A percentile compares a stretch with the other conserved stretches of the same genome.
phyloP scores from a whole-genome alignment of 2,113 vertebrate species.

The Xiphorhynchus elegans region DNA sequence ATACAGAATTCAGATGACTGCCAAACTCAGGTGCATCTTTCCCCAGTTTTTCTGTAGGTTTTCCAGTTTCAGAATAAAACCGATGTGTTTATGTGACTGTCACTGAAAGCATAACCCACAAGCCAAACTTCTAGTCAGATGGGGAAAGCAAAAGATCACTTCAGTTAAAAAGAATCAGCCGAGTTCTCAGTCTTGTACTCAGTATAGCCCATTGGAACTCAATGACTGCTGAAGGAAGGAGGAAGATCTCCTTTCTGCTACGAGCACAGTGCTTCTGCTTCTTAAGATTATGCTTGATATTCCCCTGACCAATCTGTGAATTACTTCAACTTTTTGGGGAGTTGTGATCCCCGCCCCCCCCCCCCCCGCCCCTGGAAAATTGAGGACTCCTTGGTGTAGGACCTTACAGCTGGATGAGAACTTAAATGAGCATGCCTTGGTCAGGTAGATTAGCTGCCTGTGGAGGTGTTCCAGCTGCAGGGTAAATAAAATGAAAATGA shows the following conservation, averaged over 20 bases:
- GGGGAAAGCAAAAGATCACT: background rate
- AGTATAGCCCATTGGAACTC: rapidly evolving
- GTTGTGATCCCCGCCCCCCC: background rate
- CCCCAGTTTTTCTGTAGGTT: background rate
- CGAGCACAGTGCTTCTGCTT: background rate
- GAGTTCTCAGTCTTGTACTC: background rate
- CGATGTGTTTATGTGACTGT: background rate
- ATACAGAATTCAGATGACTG: background rate
- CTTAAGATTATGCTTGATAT: background rate
- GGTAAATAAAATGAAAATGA: background rate
- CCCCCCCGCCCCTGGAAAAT: background rate
- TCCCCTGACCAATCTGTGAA: background rate
- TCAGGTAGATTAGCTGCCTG: background rate
- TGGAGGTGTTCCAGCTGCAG: background rate
- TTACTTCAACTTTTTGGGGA: background rate
- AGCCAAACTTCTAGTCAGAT: background rate
- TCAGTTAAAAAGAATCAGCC: background rate
- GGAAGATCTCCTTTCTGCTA: background rate
- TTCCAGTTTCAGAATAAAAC: background rate
- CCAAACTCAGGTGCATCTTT: background rate
- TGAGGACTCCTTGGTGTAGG: background rate
- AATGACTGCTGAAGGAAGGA: background rate
- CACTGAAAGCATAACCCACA: background rate
- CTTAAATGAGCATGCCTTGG: background rate
- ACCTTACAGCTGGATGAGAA: background rate